Base-by-base conservation (phyloP, 2,888 invertebrate genomes). In the Lymantria monacha region DNA sequence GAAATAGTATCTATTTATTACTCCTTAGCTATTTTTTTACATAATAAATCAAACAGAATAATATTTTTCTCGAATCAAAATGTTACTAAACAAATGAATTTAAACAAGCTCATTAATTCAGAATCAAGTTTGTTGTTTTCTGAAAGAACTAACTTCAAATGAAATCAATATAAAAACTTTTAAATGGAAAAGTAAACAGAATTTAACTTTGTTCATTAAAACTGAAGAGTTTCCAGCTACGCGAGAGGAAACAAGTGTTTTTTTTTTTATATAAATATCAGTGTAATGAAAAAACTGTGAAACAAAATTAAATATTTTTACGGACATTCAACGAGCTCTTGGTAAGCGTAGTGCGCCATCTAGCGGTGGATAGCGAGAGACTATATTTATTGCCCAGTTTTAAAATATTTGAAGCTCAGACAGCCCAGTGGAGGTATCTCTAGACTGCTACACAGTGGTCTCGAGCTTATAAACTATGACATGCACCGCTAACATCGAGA, bases 201-300 rank as follows among this genome's bases (percentile, higher is more conserved):
- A 71, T 63, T 74, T 73, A 86, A 87, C 83, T 87, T 85, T 81
- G 79, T 86, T 87, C 85, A 86, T 86, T 87, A 87, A 82, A 85
- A 82, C 77, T 79, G 81, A 74, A 72, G 79, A 83, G 78, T 79
- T 76, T 60, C 64, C 69, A 67, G 63, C 68, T 67, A 59, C 63
- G 69, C 61, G 75, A 76, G 77, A 72, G 69, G 69, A 72, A 75
- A 75, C 76, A 70, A 72, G 68, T 70, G 59, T 72, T 76, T 70
- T 69, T 60, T n/a, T n/a, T 22, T 22, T 22, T 22, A 22, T 64
- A 64, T 69, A 46, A 53, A 60, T 57, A 63, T 72, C 73, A 70
- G 66, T 68, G 65, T 77, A 79, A 80, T 74, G 72, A 79, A 81
- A 77, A 79, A 81, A 81, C 74, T 22, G 57, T 63, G 63, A 64